phyloP scores from a whole-genome alignment of 2,797 vertebrate species.

The Pangasius mekongensis region DNA sequence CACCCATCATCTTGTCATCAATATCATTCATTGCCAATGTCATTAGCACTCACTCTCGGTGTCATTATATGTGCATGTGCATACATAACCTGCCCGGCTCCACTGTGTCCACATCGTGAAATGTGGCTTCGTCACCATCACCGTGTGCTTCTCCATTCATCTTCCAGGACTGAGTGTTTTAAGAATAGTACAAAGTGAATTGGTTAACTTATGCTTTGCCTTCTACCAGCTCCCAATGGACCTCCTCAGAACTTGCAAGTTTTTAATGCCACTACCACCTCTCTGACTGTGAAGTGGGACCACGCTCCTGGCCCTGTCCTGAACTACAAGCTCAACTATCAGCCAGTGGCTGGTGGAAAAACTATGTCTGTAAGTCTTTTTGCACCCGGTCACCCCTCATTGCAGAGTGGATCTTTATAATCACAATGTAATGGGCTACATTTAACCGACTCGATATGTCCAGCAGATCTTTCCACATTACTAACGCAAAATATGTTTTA shows the following conservation, averaged over 20 bases:
- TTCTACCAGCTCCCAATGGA: conserved; percentile 75
- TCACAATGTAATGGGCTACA: conserved; percentile 24
- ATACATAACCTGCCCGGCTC: conserved; percentile 47
- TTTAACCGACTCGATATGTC: conserved; percentile 25
- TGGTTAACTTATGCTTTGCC: background rate
- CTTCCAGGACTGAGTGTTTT: conserved; percentile 49
- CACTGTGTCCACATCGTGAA: conserved; percentile 28
- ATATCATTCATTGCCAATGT: conserved; percentile 33
- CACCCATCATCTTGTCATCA: conserved; percentile 34
- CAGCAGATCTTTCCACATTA: conserved; percentile 40
- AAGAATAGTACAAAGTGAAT: background rate
- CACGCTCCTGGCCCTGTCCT: conserved; percentile 84
- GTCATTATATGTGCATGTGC: conserved; percentile 54
- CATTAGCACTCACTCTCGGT: conserved; percentile 20
- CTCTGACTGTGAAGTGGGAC: conserved; percentile 90
- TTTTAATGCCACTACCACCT: conserved; percentile 87
- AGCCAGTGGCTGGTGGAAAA: conserved; percentile 77
- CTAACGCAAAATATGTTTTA: conserved; percentile 33
- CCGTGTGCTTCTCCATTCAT: conserved; percentile 46
- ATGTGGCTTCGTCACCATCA: conserved; percentile 37
- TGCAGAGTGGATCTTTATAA: conserved; percentile 37
- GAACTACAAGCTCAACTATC: conserved; percentile 86
- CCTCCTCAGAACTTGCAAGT: conserved; percentile 89
- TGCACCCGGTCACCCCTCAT: conserved; percentile 10
- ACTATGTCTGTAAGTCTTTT: conserved; percentile 76